Base-by-base conservation (phyloP, 2,888 invertebrate genomes). In the Amphipoea oculea region DNA sequence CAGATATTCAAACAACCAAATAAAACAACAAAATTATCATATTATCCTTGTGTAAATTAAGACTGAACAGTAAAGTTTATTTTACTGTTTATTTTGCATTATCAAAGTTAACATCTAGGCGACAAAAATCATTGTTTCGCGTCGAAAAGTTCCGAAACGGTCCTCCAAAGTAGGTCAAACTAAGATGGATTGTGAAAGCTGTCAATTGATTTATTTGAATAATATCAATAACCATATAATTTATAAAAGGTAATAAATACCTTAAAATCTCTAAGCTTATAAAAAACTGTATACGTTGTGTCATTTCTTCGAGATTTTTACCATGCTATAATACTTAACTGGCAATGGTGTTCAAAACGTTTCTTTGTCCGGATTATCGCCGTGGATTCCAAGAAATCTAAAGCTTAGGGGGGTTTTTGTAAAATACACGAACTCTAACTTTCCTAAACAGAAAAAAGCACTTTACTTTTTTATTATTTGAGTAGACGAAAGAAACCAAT, bases 371-470 rank as follows among this genome's bases (percentile, higher is more conserved):
- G 76, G 73, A 87, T 84, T 82, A 84, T 73, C 67, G 74, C 67
- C 70, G 51, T 54, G 63, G 42, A 77, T 83, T 88, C 82, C 72
- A 66, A 76, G 78, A 70, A 78, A 65, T 72, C 63, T 80, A 69
- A 81, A 88, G 68, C 80, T 88, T 80, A 42, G 73, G 74, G 40
- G 36, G 67, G 74, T 57, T 79, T 81, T 84, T 81, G 71, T 78
- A 84, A 87, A 83, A 88, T 75, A 84, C 71, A 67, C 73, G 78
- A 86, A 79, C 78, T 86, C 73, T 79, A 89, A 89, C 88, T 87
- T 89, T 88, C 77, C 82, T 85, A 62, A 79, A 89, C 90, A 88
- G 86, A 84, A 88, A 88, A 89, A 88, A 83, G 81, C 90, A 90
- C 89, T 89, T 88, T 81, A 79, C 73, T 81, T 84, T 85, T 83